A percentile compares a stretch with the other conserved stretches of the same genome.
Evolutionary conservation across 1,140 invertebrate genomes (phyloP).

Genomic region (Nasonia vitripennis): DNA sequence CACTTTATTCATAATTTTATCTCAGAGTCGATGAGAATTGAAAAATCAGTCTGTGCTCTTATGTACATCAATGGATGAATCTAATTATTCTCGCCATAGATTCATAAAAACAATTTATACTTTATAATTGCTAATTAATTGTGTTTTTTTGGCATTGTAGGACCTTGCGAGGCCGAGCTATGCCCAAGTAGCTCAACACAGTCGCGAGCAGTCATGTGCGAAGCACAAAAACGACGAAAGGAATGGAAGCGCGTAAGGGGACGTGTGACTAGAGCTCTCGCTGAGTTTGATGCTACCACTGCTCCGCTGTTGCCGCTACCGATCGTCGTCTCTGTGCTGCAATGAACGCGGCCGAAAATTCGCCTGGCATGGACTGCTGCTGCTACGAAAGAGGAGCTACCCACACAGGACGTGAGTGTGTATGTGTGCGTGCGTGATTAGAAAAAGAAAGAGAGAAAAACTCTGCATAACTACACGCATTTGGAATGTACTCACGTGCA

Average conservation of each 20-base stretch:
- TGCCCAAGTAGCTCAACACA: conserved; percentile 88
- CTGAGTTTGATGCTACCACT: conserved; percentile 23
- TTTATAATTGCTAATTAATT: conserved; percentile 18
- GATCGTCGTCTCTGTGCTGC: conserved; percentile 19
- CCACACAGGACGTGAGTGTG: not conserved
- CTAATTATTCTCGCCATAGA: not conserved
- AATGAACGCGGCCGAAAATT: not conserved
- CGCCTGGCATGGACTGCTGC: not conserved
- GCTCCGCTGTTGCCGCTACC: not conserved
- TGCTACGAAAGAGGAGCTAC: not conserved
- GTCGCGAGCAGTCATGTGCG: conserved; percentile 76
- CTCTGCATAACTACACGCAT: no score
- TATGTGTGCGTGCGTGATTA: not conserved
- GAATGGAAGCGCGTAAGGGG: conserved; percentile 71
- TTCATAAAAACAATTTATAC: not conserved
- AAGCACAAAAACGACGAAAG: conserved; percentile 75
- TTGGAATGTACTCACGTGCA: conserved; percentile 51
- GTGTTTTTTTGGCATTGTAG: conserved; percentile 58
- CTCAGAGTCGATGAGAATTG: not conserved
- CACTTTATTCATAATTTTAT: not conserved
- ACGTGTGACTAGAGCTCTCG: conserved; percentile 65
- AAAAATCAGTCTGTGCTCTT: not conserved
- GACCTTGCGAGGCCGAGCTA: conserved; percentile 84
- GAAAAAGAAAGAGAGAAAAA: no score
- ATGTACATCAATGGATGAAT: not conserved